Percentiles rank a stretch among this genome's conserved stretches.
phyloP scores from a whole-genome alignment of 53 echinoderm and acorn worm genomes.

The Stichopus horrens region DNA sequence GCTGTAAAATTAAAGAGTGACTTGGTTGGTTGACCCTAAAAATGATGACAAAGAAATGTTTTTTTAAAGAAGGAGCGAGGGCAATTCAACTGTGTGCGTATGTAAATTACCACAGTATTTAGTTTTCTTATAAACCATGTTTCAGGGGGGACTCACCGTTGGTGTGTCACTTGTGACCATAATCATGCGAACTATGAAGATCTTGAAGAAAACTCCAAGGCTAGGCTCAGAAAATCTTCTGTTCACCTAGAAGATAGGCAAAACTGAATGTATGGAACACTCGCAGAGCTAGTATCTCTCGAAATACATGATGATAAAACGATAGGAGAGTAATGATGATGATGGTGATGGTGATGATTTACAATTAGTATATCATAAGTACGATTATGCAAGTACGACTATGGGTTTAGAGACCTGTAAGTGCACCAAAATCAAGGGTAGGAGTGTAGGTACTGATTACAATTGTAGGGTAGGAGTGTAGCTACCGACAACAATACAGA shows the following conservation, averaged over 20 bases:
- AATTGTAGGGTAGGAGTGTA: no score
- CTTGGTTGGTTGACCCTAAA: background rate
- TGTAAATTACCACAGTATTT: no score
- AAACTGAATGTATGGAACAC: background rate
- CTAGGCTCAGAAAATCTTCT: slow-evolving; percentile 23
- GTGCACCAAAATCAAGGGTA: no score
- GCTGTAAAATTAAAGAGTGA: background rate
- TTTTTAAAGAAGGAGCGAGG: background rate
- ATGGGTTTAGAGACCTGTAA: no score
- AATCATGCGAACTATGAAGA: slow-evolving; percentile 35
- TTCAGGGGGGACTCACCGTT: background rate
- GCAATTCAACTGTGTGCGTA: background rate
- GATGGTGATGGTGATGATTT: no score
- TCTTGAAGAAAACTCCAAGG: slow-evolving; percentile 8
- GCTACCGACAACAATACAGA: no score
- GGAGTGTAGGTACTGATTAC: no score
- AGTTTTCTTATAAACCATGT: no score
- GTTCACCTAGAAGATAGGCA: background rate
- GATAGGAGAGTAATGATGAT: no score
- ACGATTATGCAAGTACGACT: no score
- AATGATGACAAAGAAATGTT: background rate
- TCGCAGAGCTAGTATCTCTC: no score
- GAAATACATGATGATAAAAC: background rate
- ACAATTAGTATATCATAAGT: no score
- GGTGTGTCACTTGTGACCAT: slow-evolving; percentile 9